phyloP scores from a whole-genome alignment of 23 tunicate genomes.

The Halocynthia aurantium region DNA sequence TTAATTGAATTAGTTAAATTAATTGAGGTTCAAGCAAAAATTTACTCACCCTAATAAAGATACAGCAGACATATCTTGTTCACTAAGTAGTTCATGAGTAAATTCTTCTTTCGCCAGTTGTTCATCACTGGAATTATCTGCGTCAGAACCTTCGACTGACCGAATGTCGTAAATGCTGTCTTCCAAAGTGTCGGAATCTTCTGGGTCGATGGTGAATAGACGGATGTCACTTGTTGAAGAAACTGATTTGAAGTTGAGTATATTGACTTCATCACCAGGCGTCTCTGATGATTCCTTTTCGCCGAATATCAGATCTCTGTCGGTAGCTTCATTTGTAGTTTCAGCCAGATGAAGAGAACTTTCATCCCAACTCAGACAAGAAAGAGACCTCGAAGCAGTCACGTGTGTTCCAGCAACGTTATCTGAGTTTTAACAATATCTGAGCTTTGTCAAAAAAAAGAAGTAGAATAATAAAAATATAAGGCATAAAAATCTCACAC shows the following conservation, averaged over 20 bases:
- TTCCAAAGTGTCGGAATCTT: not conserved
- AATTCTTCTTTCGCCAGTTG: not conserved
- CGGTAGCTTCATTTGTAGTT: no score
- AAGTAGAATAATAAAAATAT: no score
- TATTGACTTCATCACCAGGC: not conserved
- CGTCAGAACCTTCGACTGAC: slow-evolving; percentile 3
- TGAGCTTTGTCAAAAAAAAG: no score
- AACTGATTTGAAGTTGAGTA: slow-evolving; percentile 4
- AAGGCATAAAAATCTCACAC: no score
- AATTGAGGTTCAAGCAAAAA: not conserved
- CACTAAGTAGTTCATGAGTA: slow-evolving; percentile 46
- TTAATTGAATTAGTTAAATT: not conserved
- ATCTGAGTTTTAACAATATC: no score
- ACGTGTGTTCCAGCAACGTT: no score
- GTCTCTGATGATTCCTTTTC: not conserved
- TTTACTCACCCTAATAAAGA: slow-evolving; percentile 13
- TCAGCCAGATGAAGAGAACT: no score
- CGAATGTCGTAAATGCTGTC: slow-evolving; percentile 11
- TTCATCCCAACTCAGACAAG: slow-evolving; percentile 30
- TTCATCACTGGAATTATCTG: slow-evolving; percentile 5
- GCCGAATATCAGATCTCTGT: no score
- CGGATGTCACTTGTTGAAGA: slow-evolving; percentile 14
- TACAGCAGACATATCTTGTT: slow-evolving; percentile 53
- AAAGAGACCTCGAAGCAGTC: not conserved
- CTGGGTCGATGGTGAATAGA: slow-evolving; percentile 25